Evolutionary conservation across 2,797 vertebrate genomes (phyloP).

Genomic region (Chaetodon trifasciatus): DNA sequence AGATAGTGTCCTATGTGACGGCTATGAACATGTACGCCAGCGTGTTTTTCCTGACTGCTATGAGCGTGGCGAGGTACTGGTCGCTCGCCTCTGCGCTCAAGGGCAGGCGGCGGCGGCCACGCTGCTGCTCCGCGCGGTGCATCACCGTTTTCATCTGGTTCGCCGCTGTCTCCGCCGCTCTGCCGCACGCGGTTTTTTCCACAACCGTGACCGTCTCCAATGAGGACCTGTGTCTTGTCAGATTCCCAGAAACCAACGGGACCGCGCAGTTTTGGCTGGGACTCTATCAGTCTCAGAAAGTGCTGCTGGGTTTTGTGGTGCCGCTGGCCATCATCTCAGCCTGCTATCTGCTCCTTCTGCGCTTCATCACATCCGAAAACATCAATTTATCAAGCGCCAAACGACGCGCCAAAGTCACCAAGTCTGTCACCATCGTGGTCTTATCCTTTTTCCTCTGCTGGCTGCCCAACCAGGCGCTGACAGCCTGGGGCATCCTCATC

Average conservation of each 20-base stretch:
- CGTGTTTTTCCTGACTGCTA: constrained; percentile 96
- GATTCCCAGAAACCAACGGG: constrained; percentile 88
- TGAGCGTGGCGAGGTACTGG: constrained; percentile 94
- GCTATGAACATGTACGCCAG: constrained; percentile 98
- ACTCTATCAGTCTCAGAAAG: constrained; percentile 95
- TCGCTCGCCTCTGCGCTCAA: constrained; percentile 92
- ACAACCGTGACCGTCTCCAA: constrained; percentile 89
- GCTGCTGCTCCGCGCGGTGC: constrained; percentile 84
- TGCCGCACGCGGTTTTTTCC: constrained; percentile 94
- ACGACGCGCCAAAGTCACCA: constrained; percentile 93
- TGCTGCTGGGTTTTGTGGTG: constrained; percentile 92
- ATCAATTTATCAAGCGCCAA: constrained; percentile 87
- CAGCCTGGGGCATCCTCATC: constrained; percentile 94
- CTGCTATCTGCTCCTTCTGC: constrained; percentile 92
- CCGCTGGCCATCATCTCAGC: constrained; percentile 90
- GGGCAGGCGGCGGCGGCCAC: constrained; percentile 73
- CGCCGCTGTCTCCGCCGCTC: constrained; percentile 87
- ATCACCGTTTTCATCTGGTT: constrained; percentile 90
- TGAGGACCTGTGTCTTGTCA: constrained; percentile 94
- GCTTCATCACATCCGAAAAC: constrained; percentile 90
- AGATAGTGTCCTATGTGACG: constrained; percentile 93
- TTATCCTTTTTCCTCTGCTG: constrained; percentile 96
- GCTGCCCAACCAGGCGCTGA: constrained; percentile 97
- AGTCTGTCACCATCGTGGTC: constrained; percentile 95
- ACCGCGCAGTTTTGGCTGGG: constrained; percentile 93